Evolutionary conservation across 2,113 vertebrate genomes (phyloP), one percentile per base, ranked within the genome.

Genomic region (Podarcis raffonei): DNA sequence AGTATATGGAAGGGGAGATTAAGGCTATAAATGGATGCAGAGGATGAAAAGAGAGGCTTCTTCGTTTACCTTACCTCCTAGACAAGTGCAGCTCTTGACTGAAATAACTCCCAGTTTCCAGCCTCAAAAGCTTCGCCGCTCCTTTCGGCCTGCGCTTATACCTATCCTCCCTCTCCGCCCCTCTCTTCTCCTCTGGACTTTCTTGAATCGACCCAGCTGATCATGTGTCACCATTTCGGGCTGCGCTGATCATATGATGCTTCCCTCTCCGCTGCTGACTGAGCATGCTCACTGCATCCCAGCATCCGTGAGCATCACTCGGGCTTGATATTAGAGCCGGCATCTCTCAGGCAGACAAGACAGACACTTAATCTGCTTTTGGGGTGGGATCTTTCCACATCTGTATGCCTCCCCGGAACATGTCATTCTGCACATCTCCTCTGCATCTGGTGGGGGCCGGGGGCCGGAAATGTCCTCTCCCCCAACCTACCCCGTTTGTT

Each of bases 181-280:
- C 42, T 66, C 65, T 39, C 68, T 53, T 84, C 72, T 57, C 35
- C 5, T 20, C 16, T 18, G 32, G 0, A 2, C 3, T 65, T 3
- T 39, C 16, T 83, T 71, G 84, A 74, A 77, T 0, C 37, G 32
- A 27, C 77, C 81, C 25, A 0, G 79, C n/a, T 87, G 48, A 2
- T 18, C 84, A 1, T 5, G 23, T 16, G 87, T 79, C 82, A 89
- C 91, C 90, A 48, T 83, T 88, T 48, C 3, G 79, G 89, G 53
- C 30, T 12, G 68, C 0, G 7, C 91, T 7, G n/a, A 37, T 93
- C 96, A 97, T 90, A 89, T 96, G 95, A 97, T 94, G 94, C 90
- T 90, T 42, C 89, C 4, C 75, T 62, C 69, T 53, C 48, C 0
- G 48, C 91, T 90, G 94, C 95, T 81, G 93, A 91, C 81, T 88